A percentile compares a stretch with the other conserved stretches of the same genome.
These are phyloP conservation scores for Mythimna albipuncta DNA, from an alignment of 2,888 invertebrate genomes.

Conservation along the genomic window DNA sequence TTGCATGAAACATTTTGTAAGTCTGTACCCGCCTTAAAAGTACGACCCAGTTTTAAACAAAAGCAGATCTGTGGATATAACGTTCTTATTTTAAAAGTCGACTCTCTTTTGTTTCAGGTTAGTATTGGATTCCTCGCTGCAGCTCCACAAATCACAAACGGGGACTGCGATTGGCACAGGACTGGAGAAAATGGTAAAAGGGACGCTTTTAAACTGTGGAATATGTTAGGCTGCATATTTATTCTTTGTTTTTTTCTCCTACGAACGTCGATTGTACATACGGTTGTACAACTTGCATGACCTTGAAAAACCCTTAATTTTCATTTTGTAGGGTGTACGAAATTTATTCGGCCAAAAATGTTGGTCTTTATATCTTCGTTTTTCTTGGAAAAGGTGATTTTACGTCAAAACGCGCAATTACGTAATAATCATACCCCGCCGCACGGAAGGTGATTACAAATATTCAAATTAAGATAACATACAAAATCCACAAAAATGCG, in stretches of 20 bases:
- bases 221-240: neutral
- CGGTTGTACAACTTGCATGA: no score
- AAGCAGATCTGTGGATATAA: neutral
- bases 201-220: neutral
- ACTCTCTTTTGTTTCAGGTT: conserved; percentile 56
- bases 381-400: no score
- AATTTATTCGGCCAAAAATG: no score
- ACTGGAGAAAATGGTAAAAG: conserved; percentile 31
- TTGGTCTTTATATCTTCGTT: no score
- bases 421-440: no score
- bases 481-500: neutral
- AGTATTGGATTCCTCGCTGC: conserved; percentile 28
- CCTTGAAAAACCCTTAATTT: no score
- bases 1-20: no score
- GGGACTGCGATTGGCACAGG: conserved; percentile 2
- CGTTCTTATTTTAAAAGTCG: conserved; percentile 21
- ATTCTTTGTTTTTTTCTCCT: neutral
- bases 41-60: neutral
- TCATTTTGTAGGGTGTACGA: no score
- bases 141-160: neutral
- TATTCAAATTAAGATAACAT: neutral
- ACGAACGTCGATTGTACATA: no score
- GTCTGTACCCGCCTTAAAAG: no score
- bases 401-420: no score
- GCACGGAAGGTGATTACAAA: no score